A percentile compares a stretch with the other conserved stretches of the same genome.
Evolutionary conservation across 2,797 vertebrate genomes (phyloP).

Genomic region (Parauchenoglanis punctatus): DNA sequence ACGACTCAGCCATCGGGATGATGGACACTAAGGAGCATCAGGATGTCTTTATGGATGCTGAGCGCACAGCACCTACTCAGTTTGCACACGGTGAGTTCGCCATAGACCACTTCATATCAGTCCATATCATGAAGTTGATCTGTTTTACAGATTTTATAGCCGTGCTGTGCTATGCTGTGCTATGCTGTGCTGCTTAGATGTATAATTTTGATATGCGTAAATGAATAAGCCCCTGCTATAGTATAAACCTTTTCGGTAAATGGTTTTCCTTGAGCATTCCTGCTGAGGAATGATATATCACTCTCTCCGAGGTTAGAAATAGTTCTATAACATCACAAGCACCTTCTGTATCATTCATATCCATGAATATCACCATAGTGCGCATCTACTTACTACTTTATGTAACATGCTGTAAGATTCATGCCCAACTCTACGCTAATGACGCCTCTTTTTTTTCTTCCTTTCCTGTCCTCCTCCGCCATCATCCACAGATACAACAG

Average conservation of each 20-base stretch:
- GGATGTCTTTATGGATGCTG: conserved; percentile 78
- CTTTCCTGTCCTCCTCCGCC: conserved; percentile 53
- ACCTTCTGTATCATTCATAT: background rate
- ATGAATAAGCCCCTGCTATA: background rate
- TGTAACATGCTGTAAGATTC: conserved; percentile 64
- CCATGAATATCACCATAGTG: conserved; percentile 7
- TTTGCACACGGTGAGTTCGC: conserved; percentile 83
- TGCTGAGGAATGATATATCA: background rate
- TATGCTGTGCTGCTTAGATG: background rate
- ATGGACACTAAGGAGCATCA: conserved; percentile 80
- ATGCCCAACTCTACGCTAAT: conserved; percentile 26
- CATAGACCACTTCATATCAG: background rate
- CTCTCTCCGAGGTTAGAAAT: background rate
- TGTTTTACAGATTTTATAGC: background rate
- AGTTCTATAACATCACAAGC: background rate
- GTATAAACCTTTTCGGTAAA: background rate
- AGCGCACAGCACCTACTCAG: conserved; percentile 77
- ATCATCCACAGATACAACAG: conserved; percentile 73
- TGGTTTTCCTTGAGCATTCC: background rate
- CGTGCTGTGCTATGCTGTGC: background rate
- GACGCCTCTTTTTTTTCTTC: background rate
- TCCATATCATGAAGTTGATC: background rate
- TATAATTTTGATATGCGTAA: background rate
- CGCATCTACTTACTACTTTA: conserved; percentile 51
- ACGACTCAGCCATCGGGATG: conserved; percentile 77